A percentile compares a stretch with the other conserved stretches of the same genome.
Evolutionary conservation across 2,888 invertebrate species (phyloP).

Genomic region (Synergus japonicus): DNA sequence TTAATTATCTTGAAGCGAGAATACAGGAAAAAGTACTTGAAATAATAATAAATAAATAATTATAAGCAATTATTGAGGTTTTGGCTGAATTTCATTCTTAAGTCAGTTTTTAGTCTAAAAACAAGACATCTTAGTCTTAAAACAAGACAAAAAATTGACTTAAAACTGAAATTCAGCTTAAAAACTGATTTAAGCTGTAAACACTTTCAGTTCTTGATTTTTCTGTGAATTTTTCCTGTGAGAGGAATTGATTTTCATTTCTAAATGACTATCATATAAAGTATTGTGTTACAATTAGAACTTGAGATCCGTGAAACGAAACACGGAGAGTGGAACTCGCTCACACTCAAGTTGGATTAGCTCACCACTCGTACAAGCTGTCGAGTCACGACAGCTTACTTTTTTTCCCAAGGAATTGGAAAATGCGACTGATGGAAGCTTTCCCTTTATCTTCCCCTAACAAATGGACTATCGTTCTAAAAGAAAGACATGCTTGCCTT

Average conservation of each 20-base stretch:
- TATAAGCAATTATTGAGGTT: too few relatives aligned
- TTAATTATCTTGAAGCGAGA: too few relatives aligned
- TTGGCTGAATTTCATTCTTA: too few relatives aligned
- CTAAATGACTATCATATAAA: constrained; percentile 8
- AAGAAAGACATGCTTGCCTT: background rate
- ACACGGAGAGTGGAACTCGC: constrained; percentile 24
- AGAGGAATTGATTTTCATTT: constrained; percentile 5
- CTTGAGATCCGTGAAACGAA: constrained; percentile 14
- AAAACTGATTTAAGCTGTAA: too few relatives aligned
- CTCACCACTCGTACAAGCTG: constrained; percentile 38
- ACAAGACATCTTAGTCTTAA: too few relatives aligned
- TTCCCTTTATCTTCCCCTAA: constrained; percentile 20
- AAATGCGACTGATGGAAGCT: constrained; percentile 18
- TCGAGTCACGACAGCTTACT: constrained; percentile 38
- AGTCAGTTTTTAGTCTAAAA: too few relatives aligned
- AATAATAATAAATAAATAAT: too few relatives aligned
- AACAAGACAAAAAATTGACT: too few relatives aligned
- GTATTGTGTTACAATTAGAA: constrained; percentile 27
- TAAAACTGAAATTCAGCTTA: too few relatives aligned
- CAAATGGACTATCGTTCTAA: constrained; percentile 19
- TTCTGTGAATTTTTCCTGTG: background rate
- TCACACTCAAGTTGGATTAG: constrained; percentile 39
- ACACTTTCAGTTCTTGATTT: too few relatives aligned
- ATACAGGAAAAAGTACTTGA: too few relatives aligned
- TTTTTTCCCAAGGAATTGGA: constrained; percentile 18